These are phyloP conservation scores for Pammene aurita DNA, from an alignment of 2,888 invertebrate species.

Conservation along the genomic window DNA sequence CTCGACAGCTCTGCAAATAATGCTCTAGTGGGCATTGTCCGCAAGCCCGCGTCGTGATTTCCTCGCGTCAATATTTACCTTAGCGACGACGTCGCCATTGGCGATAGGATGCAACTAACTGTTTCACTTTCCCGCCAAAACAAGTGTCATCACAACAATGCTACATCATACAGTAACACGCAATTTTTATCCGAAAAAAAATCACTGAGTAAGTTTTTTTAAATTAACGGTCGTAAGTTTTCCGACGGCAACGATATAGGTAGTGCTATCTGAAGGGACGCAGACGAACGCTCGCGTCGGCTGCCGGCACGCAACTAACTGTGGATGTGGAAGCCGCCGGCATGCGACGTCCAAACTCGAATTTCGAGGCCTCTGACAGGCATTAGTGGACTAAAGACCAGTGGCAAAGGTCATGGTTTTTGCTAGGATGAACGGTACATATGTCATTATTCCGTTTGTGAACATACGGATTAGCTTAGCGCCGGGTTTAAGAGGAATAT, in stretches of 20 bases:
- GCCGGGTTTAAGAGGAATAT: constrained; percentile 12
- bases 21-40: constrained; percentile 33
- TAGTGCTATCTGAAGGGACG: constrained; percentile 43
- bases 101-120: constrained; percentile 47
- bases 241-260: constrained; percentile 52
- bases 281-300: constrained; percentile 64
- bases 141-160: constrained; percentile 55
- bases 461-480: constrained; percentile 11
- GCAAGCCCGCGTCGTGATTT: constrained; percentile 26
- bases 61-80: constrained; percentile 73
- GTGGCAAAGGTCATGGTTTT: constrained; percentile 74
- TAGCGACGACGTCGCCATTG: constrained; percentile 61
- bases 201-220: constrained; percentile 47
- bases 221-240: constrained; percentile 49
- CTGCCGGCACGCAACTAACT: constrained; percentile 67
- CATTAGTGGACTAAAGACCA: constrained; percentile 63
- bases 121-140: constrained; percentile 57
- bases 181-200: constrained; percentile 17
- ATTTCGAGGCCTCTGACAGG: constrained; percentile 69
- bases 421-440: constrained; percentile 47
- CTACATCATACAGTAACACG: constrained; percentile 54
- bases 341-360: constrained; percentile 60
- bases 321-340: constrained; percentile 56
- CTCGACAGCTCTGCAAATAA: constrained; percentile 38
- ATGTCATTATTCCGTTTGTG: constrained; percentile 47